These are phyloP conservation scores for Aptenodytes patagonicus DNA, from an alignment of 2,113 vertebrate genomes.

Conservation along the genomic window DNA sequence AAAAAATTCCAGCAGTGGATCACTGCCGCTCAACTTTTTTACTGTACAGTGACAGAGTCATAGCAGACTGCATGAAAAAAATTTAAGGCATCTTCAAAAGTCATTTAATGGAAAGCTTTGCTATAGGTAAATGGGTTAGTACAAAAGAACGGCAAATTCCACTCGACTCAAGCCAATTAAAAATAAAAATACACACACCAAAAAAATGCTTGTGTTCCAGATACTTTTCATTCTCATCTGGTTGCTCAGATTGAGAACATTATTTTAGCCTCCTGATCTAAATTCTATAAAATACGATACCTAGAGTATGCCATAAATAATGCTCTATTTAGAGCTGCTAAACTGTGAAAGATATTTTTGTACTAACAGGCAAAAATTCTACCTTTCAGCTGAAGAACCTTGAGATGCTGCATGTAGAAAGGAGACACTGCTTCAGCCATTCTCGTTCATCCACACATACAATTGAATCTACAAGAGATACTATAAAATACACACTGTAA, in stretches of 20 bases:
- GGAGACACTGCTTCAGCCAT: background rate
- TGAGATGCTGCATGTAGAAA: background rate
- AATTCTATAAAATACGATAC: background rate
- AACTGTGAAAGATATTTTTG: background rate
- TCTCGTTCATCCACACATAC: background rate
- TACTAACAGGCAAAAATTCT: background rate
- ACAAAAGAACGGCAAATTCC: background rate
- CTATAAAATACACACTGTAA: background rate
- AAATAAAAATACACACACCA: background rate
- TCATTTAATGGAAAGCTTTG: background rate
- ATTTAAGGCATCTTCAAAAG: background rate
- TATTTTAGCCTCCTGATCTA: background rate
- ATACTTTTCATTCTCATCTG: background rate
- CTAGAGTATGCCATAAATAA: background rate
- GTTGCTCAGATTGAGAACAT: background rate
- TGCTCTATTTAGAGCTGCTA: background rate
- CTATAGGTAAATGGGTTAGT: background rate
- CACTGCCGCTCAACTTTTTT: background rate
- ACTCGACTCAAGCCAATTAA: background rate
- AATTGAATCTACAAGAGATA: background rate
- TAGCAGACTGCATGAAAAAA: background rate
- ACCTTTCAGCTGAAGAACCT: background rate
- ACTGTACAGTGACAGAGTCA: background rate
- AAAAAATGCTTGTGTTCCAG: background rate
- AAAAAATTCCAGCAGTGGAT: background rate